Base-by-base conservation (phyloP, 1,140 invertebrate genomes). In the Megalonaias nervosa region DNA sequence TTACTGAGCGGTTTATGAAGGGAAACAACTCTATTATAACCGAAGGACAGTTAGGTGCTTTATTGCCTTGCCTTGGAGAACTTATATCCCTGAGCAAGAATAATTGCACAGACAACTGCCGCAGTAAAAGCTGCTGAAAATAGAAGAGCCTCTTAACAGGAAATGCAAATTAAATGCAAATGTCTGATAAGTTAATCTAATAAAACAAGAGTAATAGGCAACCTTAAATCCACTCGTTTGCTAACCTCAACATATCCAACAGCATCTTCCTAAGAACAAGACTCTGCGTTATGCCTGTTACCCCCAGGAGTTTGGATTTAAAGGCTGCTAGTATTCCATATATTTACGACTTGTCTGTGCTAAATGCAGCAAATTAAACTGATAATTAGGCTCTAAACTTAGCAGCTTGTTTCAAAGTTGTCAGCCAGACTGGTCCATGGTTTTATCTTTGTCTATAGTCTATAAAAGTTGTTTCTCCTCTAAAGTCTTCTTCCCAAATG, bases 151-250 rank as follows among this genome's bases (percentile, higher is more conserved):
- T 71, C 70, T n/a, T 61, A 61, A 12, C 13, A 26, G 59, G 23
- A 61, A 1, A 12, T 19, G 38, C 70, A 73, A 56, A 4, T 4
- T 12, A 61, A 1, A 12, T 19, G 38, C 70, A 73, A 56, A 4
- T 4, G 21, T 23, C 1, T 1, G 3, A 73, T 17, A n/a, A 65
- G 17, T 23, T 56, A 2, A 56, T 12, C 11, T 17, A 65, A 23
- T 13, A 73, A 2, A 1, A 21, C 14, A 12, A 55, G 9, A 56
- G 71, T 73, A 16, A 73, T 58, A 17, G 61, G 71, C 64, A 73
- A 23, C 14, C 71, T 0, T 1, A 55, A 57, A 38, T 72, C 70
- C 23, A 58, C 26, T 26, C 48, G 59, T 17, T 11, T 48, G 0
- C 21, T n/a, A 6, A 5, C 11, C 31, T 26, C 11, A 48, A 19